Percentiles rank a stretch among this genome's conserved stretches.
phyloP scores from a whole-genome alignment of 1,140 invertebrate genomes.

The Riptortus pedestris region DNA sequence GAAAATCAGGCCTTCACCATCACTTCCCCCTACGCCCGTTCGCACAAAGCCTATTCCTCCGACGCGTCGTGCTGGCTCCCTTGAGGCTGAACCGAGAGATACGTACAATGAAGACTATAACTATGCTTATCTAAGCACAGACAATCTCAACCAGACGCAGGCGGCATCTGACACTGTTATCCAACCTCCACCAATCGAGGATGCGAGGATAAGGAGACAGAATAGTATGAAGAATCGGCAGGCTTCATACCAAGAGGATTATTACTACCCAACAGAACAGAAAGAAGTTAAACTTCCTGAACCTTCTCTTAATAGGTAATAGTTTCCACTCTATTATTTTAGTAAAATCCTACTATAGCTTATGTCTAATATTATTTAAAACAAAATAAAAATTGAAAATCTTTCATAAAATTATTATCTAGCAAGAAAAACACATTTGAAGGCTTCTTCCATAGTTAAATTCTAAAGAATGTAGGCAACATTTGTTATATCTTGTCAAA shows the following conservation, averaged over 20 bases:
- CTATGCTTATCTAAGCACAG: slow-evolving; percentile 54
- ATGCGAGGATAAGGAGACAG: slow-evolving; percentile 1
- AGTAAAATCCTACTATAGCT: too few relatives aligned
- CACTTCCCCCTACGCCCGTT: slow-evolving; percentile 31
- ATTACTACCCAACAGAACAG: slow-evolving; percentile 30
- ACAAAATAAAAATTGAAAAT: too few relatives aligned
- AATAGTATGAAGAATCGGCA: slow-evolving; percentile 25
- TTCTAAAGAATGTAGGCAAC: too few relatives aligned
- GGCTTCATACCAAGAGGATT: slow-evolving; percentile 21
- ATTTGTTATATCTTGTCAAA: too few relatives aligned
- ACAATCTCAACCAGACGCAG: slow-evolving; percentile 41
- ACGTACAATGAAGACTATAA: slow-evolving; percentile 59
- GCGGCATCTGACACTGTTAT: not conserved
- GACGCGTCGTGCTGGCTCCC: slow-evolving; percentile 34
- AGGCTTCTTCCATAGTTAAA: too few relatives aligned
- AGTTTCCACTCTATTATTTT: too few relatives aligned
- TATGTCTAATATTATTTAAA: too few relatives aligned
- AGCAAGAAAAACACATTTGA: too few relatives aligned
- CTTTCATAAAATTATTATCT: too few relatives aligned
- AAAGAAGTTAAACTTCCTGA: slow-evolving; percentile 2
- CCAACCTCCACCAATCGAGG: not conserved
- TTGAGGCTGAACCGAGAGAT: slow-evolving; percentile 34
- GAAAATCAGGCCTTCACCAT: slow-evolving; percentile 38
- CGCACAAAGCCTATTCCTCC: slow-evolving; percentile 38
- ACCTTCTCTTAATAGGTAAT: slow-evolving; percentile 5